These are phyloP conservation scores for Papilio glaucus DNA, from an alignment of 1,140 invertebrate species.

Conservation along the genomic window DNA sequence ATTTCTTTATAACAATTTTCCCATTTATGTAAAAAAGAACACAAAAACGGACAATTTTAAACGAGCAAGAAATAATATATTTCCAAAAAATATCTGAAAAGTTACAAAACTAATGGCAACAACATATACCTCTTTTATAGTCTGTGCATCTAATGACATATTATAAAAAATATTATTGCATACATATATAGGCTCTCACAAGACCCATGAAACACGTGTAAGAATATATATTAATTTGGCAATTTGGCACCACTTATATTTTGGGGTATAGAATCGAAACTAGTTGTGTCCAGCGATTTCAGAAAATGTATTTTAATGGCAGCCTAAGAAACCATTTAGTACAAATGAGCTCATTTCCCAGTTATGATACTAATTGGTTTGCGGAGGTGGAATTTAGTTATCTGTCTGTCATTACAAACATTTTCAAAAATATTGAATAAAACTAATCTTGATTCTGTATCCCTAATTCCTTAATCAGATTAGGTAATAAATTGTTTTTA, in stretches of 20 bases:
- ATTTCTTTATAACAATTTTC: slow-evolving; percentile 38
- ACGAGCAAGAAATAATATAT: neutral
- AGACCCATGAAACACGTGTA: too few species aligned
- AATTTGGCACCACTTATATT: slow-evolving; percentile 19
- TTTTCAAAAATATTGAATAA: neutral
- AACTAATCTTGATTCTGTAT: neutral
- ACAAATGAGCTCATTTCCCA: neutral
- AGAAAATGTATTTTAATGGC: neutral
- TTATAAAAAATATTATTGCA: neutral
- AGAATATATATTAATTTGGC: slow-evolving; percentile 18
- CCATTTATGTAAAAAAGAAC: neutral
- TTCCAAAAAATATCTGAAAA: slow-evolving; percentile 23
- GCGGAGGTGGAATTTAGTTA: too few species aligned
- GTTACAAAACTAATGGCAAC: slow-evolving; percentile 31
- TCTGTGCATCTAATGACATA: slow-evolving; percentile 17
- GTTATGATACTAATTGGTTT: neutral
- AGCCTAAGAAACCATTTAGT: neutral
- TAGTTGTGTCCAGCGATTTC: neutral
- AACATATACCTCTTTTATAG: slow-evolving; percentile 17
- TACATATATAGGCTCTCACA: too few species aligned
- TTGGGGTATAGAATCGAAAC: neutral
- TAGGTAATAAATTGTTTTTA: neutral
- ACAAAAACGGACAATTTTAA: neutral
- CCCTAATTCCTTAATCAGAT: neutral
- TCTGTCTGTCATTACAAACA: neutral